phyloP scores from a whole-genome alignment of 2,888 invertebrate species.

The Blomia tropicalis region DNA sequence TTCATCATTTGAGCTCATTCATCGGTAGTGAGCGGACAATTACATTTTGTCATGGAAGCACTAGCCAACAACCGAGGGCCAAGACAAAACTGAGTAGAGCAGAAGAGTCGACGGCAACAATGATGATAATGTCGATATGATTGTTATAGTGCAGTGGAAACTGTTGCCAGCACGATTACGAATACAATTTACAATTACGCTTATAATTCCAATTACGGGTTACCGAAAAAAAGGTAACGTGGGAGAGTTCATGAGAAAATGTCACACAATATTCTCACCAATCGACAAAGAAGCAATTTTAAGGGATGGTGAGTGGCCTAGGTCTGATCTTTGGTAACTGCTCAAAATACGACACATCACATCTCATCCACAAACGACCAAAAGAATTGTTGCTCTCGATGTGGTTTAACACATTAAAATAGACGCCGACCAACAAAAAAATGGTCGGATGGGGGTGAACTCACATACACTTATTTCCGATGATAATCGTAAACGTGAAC shows the following conservation, averaged over 20 bases:
- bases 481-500: no score
- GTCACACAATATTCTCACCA: neutral
- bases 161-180: neutral
- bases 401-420: no score
- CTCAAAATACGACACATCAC: no score
- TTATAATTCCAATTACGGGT: constrained; percentile 9
- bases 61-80: neutral
- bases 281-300: neutral
- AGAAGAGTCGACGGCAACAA: neutral
- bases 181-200: constrained; percentile 11
- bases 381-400: no score
- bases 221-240: neutral
- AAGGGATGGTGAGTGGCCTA: no score
- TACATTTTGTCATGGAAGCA: neutral
- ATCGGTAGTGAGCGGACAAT: neutral
- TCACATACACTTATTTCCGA: no score
- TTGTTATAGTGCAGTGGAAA: neutral
- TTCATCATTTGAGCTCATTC: no score
- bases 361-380: no score
- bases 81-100: neutral
- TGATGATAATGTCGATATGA: constrained; percentile 12
- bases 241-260: constrained; percentile 13
- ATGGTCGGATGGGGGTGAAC: no score
- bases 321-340: no score
- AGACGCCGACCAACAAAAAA: no score